Percentiles rank a stretch among this genome's conserved stretches.
These are phyloP conservation scores for Pterois miles DNA, from an alignment of 2,797 vertebrate genomes.

Conservation along the genomic window DNA sequence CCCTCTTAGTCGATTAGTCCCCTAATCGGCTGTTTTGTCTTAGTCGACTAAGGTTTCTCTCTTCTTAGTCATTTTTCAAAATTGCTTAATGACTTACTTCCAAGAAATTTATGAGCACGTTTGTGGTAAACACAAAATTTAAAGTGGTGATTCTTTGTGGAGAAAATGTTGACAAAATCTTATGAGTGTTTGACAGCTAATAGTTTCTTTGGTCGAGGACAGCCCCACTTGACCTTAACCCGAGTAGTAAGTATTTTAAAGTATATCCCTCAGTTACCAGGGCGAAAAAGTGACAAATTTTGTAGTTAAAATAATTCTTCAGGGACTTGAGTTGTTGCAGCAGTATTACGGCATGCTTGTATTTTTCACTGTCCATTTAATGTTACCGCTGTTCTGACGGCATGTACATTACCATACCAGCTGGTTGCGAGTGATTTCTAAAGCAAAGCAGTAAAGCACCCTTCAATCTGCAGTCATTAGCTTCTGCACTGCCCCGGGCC, in stretches of 20 bases:
- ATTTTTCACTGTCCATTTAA: constrained; percentile 70
- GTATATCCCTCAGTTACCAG: constrained; percentile 1
- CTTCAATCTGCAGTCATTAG: constrained; percentile 77
- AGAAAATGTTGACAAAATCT: too few species aligned
- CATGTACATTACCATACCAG: constrained; percentile 65
- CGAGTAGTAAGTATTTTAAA: constrained; percentile 12
- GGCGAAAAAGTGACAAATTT: constrained; percentile 29
- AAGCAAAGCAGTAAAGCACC: constrained; percentile 73
- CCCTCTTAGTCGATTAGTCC: too few species aligned
- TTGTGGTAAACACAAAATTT: too few species aligned
- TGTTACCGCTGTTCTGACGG: constrained; percentile 37
- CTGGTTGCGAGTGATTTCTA: constrained; percentile 68
- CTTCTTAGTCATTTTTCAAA: too few species aligned
- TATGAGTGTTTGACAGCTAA: too few species aligned
- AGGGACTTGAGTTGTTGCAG: constrained; percentile 42
- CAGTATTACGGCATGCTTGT: constrained; percentile 34
- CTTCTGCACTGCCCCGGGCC: constrained; percentile 66
- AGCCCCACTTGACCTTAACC: background rate
- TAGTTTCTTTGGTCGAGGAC: too few species aligned
- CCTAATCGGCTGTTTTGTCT: too few species aligned
- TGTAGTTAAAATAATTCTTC: constrained; percentile 25
- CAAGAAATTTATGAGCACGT: too few species aligned
- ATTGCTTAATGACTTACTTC: too few species aligned
- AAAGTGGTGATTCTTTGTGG: too few species aligned
- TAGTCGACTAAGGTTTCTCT: too few species aligned